A percentile compares a stretch with the other conserved stretches of the same genome.
Evolutionary conservation across 2,888 invertebrate genomes (phyloP).

Genomic region (Acronicta aceris): DNA sequence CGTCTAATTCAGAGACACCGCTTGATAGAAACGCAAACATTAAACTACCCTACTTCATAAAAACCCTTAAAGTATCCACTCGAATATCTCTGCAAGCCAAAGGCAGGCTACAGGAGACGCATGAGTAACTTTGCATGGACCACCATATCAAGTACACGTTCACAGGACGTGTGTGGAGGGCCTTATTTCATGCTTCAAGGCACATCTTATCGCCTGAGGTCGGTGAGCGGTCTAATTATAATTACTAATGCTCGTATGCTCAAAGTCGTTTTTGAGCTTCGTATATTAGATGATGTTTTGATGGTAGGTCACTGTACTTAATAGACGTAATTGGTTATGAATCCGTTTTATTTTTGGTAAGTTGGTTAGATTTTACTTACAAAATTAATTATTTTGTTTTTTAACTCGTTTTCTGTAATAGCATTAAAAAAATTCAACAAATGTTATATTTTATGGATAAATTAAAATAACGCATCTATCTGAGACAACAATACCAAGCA

Average conservation of each 20-base stretch:
- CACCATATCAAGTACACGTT: slow-evolving; percentile 65
- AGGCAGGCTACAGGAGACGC: slow-evolving; percentile 71
- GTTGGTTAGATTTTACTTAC: neutral
- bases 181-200: slow-evolving; percentile 87
- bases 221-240: slow-evolving; percentile 80
- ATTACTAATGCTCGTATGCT: slow-evolving; percentile 85
- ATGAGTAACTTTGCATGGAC: slow-evolving; percentile 81
- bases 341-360: neutral
- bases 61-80: slow-evolving; percentile 69
- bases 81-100: slow-evolving; percentile 63
- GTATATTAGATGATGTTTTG: slow-evolving; percentile 56
- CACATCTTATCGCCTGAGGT: slow-evolving; percentile 88
- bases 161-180: slow-evolving; percentile 72
- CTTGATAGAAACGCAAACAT: slow-evolving; percentile 51
- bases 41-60: slow-evolving; percentile 55
- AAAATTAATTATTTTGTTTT: too few species aligned
- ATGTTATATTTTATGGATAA: too few species aligned
- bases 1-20: slow-evolving; percentile 38
- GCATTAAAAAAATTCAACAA: too few species aligned
- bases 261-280: slow-evolving; percentile 76
- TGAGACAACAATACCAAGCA: slow-evolving; percentile 6
- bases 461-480: neutral
- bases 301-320: slow-evolving; percentile 48
- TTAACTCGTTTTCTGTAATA: too few species aligned
- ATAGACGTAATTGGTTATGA: slow-evolving; percentile 29